phyloP scores from a whole-genome alignment of 35 echinoderm and acorn worm genomes.

The Stichopus chloronotus region DNA sequence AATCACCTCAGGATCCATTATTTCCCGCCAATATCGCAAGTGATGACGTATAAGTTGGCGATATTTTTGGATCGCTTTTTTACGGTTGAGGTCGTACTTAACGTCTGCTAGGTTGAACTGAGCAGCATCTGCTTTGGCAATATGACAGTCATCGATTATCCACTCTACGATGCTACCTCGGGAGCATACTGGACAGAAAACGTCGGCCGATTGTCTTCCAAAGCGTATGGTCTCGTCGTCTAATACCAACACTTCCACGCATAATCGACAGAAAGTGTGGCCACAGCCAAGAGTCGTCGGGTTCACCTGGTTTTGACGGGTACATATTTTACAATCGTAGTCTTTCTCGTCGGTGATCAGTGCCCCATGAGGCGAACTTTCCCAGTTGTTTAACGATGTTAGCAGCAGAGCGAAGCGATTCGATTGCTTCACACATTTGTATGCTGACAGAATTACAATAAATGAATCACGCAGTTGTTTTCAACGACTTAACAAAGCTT shows the following conservation, averaged over 20 bases:
- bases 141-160: not conserved
- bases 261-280: constrained; percentile 40
- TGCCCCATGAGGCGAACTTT: not conserved
- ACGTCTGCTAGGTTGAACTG: not conserved
- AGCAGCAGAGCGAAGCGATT: not conserved
- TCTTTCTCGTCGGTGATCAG: not conserved
- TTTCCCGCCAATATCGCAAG: constrained; percentile 19
- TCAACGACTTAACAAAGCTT: no score
- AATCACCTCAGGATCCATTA: not conserved
- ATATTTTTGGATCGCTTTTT: not conserved
- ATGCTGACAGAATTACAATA: not conserved
- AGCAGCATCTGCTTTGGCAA: not conserved
- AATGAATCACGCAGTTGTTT: not conserved
- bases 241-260: constrained; percentile 20
- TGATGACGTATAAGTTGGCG: not conserved
- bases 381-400: not conserved
- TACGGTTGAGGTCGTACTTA: constrained; percentile 1
- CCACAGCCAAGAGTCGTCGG: constrained; percentile 31
- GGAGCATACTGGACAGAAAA: constrained; percentile 30
- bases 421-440: not conserved
- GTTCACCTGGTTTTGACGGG: not conserved
- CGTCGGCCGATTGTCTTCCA: not conserved
- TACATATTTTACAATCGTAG: constrained; percentile 39
- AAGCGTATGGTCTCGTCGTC: not conserved
- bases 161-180: not conserved